Conservation (phyloP, 2,888 invertebrate species). For the Leucophenga maculata region DNA sequence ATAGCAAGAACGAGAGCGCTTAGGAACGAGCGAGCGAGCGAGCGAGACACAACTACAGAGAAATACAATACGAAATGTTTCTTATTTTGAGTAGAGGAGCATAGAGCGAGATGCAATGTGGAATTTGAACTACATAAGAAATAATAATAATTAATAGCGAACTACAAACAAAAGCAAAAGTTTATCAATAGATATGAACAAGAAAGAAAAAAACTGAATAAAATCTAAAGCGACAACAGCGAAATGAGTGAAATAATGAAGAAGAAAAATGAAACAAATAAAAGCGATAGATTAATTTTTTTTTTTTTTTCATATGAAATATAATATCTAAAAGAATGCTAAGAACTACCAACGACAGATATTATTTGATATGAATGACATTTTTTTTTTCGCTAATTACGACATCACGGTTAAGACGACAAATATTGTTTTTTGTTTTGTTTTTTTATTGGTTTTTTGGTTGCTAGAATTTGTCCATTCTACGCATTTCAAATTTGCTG, state of each 20-base stretch:
- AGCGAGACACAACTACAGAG: neutral
- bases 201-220: neutral
- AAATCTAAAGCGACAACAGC: constrained; percentile 3
- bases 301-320: constrained; percentile 6
- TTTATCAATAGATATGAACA: neutral
- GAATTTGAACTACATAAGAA: neutral
- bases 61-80: too few relatives aligned
- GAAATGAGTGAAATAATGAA: constrained; percentile 10
- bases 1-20: neutral
- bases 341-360: constrained; percentile 57
- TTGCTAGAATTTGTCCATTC: constrained; percentile 32
- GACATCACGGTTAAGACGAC: constrained; percentile 20
- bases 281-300: constrained; percentile 32
- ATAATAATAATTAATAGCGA: neutral
- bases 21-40: neutral
- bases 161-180: neutral
- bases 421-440: constrained; percentile 48
- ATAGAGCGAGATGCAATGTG: too few relatives aligned
- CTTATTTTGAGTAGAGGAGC: neutral
- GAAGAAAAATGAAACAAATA: constrained; percentile 28
- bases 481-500: constrained; percentile 45
- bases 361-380: constrained; percentile 28
- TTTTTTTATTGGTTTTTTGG: constrained; percentile 44
- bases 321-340: constrained; percentile 32
- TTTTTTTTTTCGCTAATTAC: constrained; percentile 20